Percentiles rank a stretch among this genome's conserved stretches.
Conservation (phyloP, 2,888 invertebrate species). For the Operophtera brumata region DNA sequence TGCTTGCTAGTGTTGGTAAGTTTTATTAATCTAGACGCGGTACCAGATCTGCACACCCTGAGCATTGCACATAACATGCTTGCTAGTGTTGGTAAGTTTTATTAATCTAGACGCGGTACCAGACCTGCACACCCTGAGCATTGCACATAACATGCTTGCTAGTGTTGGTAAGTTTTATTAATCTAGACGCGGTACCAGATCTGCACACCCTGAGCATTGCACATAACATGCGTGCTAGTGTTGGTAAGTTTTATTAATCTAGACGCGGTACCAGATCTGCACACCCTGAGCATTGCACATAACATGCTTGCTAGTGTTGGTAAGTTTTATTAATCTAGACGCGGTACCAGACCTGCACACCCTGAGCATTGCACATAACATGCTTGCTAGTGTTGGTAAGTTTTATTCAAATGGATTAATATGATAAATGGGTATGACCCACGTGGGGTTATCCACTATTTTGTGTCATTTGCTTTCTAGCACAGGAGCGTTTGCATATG, state of each 20-base stretch:
- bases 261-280: slow-evolving; percentile 86
- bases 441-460: no score
- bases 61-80: slow-evolving; percentile 87
- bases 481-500: no score
- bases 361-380: slow-evolving; percentile 92
- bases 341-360: slow-evolving; percentile 88
- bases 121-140: slow-evolving; percentile 82
- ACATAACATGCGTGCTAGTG: slow-evolving; percentile 86
- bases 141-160: slow-evolving; percentile 87
- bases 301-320: slow-evolving; percentile 84
- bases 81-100: slow-evolving; percentile 51
- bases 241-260: no score
- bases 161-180: no score
- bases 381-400: slow-evolving; percentile 78
- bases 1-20: slow-evolving; percentile 78
- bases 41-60: slow-evolving; percentile 87
- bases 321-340: no score
- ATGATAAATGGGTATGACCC: no score
- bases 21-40: slow-evolving; percentile 85
- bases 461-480: no score
- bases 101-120: slow-evolving; percentile 88
- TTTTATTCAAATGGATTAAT: no score
- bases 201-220: slow-evolving; percentile 83
- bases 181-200: slow-evolving; percentile 85
- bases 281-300: slow-evolving; percentile 90